Evolutionary conservation across 2,797 vertebrate genomes (phyloP), one percentile per base, ranked within the genome.

Genomic region (Coranthus polyacanthus): DNA sequence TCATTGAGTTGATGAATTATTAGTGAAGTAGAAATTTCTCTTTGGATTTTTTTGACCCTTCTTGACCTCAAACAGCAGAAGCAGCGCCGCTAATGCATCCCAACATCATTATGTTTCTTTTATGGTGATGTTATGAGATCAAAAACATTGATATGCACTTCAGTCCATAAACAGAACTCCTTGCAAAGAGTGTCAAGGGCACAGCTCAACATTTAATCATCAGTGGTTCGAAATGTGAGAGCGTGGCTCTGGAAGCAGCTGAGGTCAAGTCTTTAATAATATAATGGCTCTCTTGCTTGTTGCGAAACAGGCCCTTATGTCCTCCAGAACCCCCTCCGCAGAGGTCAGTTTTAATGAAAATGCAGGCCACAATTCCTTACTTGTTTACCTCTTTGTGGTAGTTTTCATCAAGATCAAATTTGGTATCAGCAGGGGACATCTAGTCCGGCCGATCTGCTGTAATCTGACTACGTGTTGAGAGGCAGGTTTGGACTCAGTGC

Each of bases 331-430:
- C 59, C 58, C 13, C 44, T 41, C 71, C 2, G 4, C 38, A 75
- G 86, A 92, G 91, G 91, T 93, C 82, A 80, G 59, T 88, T 89
- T 93, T 94, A 93, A 94, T 93, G 86, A 92, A 83, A 88, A 82
- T 42, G 12, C 44, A 58, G 54, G 43, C 63, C 76, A 87, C 83
- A 84, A 72, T 84, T 80, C 72, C 44, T 81, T 66, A 46, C 76
- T 76, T 88, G 78, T 93, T 88, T 91, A 77, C 45, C 55, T 37
- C 61, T 83, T 79, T 74, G 71, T 57, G 39, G 56, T 22, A 45
- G 73, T 90, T 95, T 92, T 93, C 92, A 92, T 89, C 92, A 85
- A 83, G 85, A 91, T 88, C 85, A 87, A 91, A 94, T 94, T 89
- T 90, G 72, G 78, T 79, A 81, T 84, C 77, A 43, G 76, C 34